These are phyloP conservation scores for Ciona savignyi DNA, from an alignment of 23 tunicate genomes.

Conservation along the genomic window DNA sequence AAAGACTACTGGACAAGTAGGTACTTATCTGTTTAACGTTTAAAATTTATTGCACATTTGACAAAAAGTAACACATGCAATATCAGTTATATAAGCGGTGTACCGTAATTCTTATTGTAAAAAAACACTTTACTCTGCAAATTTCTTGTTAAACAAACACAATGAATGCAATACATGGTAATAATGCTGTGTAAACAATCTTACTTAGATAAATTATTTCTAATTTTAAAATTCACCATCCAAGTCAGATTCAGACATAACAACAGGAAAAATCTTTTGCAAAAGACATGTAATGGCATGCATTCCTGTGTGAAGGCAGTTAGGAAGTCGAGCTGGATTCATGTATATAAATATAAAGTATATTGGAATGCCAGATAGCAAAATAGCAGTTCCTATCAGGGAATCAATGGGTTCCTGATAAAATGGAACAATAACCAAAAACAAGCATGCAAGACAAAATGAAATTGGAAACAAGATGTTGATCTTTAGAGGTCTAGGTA, in stretches of 20 bases:
- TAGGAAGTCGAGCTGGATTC: constrained; percentile 3
- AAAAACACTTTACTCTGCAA: no score
- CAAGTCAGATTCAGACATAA: constrained; percentile 17
- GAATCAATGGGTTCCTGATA: constrained; percentile 43
- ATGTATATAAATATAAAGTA: constrained; percentile 34
- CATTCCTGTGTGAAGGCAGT: constrained; percentile 8
- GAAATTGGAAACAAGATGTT: constrained; percentile 39
- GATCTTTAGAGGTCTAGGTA: constrained; percentile 59
- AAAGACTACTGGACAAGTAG: no score
- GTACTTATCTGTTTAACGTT: no score
- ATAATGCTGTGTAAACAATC: no score
- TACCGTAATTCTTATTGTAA: no score
- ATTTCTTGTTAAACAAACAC: no score
- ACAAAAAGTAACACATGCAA: no score
- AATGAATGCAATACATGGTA: no score
- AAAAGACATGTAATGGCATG: constrained; percentile 17
- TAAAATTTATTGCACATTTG: no score
- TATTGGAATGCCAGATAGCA: constrained; percentile 52
- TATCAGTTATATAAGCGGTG: no score
- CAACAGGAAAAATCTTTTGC: constrained; percentile 49
- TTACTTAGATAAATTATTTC: no score
- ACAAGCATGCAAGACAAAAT: constrained; percentile 36
- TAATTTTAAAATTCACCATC: constrained; percentile 18
- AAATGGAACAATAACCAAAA: constrained; percentile 62
- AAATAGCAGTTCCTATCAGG: constrained; percentile 54